phyloP scores from a whole-genome alignment of 2,113 vertebrate genomes.

The Parus major region DNA sequence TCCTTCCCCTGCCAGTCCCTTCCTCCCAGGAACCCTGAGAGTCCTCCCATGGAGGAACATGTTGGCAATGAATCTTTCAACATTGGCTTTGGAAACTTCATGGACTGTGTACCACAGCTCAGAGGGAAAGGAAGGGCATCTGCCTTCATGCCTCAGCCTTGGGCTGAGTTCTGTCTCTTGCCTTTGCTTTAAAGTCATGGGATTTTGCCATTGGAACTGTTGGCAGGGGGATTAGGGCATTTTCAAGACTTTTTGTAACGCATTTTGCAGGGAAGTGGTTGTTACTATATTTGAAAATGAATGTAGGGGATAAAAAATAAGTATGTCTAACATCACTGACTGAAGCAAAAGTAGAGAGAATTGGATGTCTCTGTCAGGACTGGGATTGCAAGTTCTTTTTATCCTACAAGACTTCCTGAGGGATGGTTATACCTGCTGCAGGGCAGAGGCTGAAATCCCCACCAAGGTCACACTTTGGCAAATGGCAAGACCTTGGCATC shows the following conservation, averaged over 20 bases:
- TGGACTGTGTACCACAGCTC: not conserved
- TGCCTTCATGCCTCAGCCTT: not conserved
- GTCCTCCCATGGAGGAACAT: rapidly evolving
- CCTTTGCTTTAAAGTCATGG: not conserved
- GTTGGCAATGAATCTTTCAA: not conserved
- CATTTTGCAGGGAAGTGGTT: not conserved
- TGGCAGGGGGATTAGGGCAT: not conserved
- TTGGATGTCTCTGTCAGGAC: not conserved
- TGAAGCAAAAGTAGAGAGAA: not conserved
- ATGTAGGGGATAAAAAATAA: not conserved
- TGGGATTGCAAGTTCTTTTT: not conserved
- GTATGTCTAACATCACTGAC: not conserved
- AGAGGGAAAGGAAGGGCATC: not conserved
- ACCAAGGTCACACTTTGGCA: not conserved
- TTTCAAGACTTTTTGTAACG: not conserved
- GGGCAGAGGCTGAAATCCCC: not conserved
- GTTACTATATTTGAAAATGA: not conserved
- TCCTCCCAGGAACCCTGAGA: not conserved
- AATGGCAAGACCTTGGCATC: not conserved
- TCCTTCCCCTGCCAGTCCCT: not conserved
- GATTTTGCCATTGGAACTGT: not conserved
- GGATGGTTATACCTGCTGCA: not conserved
- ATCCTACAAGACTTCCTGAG: not conserved
- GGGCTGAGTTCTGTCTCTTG: not conserved
- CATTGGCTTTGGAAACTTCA: not conserved